Conservation (phyloP, 1,140 invertebrate species). For the Cotesia typhae region DNA sequence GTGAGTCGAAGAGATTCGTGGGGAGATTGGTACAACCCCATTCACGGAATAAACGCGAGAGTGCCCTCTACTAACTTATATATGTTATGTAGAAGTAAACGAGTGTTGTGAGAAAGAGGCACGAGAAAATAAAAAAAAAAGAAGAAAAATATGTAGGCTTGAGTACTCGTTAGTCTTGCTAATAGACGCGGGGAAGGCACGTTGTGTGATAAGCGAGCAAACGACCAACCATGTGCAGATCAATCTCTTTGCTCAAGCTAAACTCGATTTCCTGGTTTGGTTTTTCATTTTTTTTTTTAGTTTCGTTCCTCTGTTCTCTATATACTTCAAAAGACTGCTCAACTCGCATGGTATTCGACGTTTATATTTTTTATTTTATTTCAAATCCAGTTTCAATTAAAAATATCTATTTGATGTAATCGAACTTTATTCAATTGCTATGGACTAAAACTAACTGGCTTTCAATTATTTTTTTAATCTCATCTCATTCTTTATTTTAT, state of each 20-base stretch:
- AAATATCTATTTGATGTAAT: constrained; percentile 2
- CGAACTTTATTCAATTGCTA: background rate
- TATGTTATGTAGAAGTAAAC: no score
- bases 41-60: constrained; percentile 40
- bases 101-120: background rate
- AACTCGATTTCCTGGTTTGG: constrained; percentile 27
- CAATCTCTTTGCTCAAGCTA: constrained; percentile 23
- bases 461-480: constrained; percentile 1
- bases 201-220: constrained; percentile 33
- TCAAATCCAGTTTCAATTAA: background rate
- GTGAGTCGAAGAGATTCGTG: constrained; percentile 44
- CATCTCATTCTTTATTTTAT: no score
- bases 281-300: constrained; percentile 5
- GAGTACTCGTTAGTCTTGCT: constrained; percentile 40
- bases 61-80: constrained; percentile 14
- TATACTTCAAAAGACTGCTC: constrained; percentile 31
- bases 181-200: constrained; percentile 38
- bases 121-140: constrained; percentile 1
- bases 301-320: background rate
- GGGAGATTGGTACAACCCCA: constrained; percentile 48
- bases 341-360: no score
- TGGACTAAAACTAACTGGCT: background rate
- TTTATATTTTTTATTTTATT: constrained; percentile 7
- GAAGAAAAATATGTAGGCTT: constrained; percentile 6
- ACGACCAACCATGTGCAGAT: constrained; percentile 24